These are phyloP conservation scores for Cyprinus carpio DNA, from an alignment of 2,113 vertebrate species.

Conservation along the genomic window DNA sequence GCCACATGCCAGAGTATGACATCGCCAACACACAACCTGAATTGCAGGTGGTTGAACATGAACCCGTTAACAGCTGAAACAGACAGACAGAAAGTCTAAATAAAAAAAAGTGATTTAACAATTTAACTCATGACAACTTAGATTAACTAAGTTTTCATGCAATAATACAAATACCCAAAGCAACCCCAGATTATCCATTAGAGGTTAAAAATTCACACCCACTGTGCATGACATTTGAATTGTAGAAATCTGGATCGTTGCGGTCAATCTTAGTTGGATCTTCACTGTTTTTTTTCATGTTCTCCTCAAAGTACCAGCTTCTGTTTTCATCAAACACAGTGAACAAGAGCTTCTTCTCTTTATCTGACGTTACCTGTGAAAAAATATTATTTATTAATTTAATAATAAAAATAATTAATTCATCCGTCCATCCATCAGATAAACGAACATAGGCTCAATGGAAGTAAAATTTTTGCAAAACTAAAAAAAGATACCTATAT, in stretches of 20 bases:
- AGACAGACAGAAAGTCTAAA: conserved; percentile 1
- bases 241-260: conserved; percentile 78
- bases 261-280: conserved; percentile 62
- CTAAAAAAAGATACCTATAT: no score
- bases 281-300: conserved; percentile 76
- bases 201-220: conserved; percentile 65
- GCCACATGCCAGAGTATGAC: conserved; percentile 90
- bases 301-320: conserved; percentile 92
- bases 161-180: background rate
- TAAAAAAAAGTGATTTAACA: background rate
- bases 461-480: background rate
- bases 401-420: no score
- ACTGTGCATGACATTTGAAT: conserved; percentile 92
- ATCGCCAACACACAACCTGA: conserved; percentile 80
- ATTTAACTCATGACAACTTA: background rate
- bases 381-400: background rate
- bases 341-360: conserved; percentile 83
- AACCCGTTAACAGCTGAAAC: conserved; percentile 88
- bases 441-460: background rate
- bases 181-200: background rate
- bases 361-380: conserved; percentile 86
- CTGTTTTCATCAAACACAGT: conserved; percentile 90
- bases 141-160: background rate
- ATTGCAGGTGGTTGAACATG: conserved; percentile 79
- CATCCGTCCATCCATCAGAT: background rate